Conservation (phyloP, 2,888 invertebrate genomes). For the Xestia ashworthii region DNA sequence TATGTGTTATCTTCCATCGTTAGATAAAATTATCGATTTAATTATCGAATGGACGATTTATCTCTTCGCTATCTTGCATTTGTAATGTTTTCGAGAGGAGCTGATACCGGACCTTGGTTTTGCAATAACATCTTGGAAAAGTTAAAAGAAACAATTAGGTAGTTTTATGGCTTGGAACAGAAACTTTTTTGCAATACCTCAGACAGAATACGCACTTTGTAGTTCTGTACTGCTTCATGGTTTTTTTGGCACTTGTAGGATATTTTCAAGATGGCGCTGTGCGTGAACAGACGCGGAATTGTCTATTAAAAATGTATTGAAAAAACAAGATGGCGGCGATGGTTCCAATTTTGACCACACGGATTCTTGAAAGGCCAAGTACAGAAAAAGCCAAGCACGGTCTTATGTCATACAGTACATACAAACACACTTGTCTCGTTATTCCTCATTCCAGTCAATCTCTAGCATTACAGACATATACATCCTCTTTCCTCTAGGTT, state of each 20-base stretch:
- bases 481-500: too few relatives aligned
- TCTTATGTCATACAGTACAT: background rate
- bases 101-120: constrained; percentile 21
- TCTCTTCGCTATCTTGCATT: constrained; percentile 34
- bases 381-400: background rate
- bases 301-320: background rate
- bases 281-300: background rate
- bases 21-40: constrained; percentile 42
- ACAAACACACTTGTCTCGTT: background rate
- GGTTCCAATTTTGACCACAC: background rate
- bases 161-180: background rate
- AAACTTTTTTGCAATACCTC: background rate
- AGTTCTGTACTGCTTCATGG: background rate
- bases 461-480: background rate
- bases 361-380: too few relatives aligned
- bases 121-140: constrained; percentile 30
- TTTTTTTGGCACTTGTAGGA: background rate
- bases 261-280: background rate
- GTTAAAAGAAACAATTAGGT: background rate
- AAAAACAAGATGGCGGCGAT: background rate
- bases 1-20: constrained; percentile 35
- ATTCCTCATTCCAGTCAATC: background rate
- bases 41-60: constrained; percentile 39
- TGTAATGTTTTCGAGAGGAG: constrained; percentile 44
- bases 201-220: background rate